phyloP scores from a whole-genome alignment of 30 jellyfish, hydroid and myxozoan genomes.

The Turritopsis dohrnii region DNA sequence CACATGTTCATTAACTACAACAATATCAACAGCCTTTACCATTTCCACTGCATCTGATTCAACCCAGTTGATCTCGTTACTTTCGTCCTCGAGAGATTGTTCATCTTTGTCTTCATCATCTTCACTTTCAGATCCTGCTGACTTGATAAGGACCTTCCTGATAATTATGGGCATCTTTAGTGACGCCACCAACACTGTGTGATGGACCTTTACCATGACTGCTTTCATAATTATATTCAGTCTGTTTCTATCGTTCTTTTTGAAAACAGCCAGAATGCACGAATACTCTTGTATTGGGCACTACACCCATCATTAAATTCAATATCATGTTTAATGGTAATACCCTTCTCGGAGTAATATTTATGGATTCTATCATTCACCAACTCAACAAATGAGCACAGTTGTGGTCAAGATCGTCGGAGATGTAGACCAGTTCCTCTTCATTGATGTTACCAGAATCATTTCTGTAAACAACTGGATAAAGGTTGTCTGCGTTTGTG shows the following conservation, averaged over 20 bases:
- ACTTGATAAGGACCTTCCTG: too few relatives aligned
- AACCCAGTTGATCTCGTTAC: too few relatives aligned
- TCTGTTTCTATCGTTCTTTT: conserved; percentile 34
- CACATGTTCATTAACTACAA: too few relatives aligned
- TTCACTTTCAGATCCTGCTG: too few relatives aligned
- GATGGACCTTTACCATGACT: conserved; percentile 49
- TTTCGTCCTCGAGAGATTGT: too few relatives aligned
- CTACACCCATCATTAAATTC: too few relatives aligned
- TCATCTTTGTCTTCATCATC: too few relatives aligned
- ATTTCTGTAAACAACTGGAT: conserved; percentile 30
- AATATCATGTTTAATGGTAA: conserved; percentile 21
- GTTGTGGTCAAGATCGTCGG: conserved; percentile 49
- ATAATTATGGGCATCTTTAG: too few relatives aligned
- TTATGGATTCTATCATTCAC: conserved; percentile 36
- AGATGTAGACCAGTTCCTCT: conserved; percentile 49
- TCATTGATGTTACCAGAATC: conserved; percentile 35
- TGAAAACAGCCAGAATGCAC: conserved; percentile 48
- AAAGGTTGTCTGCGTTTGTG: conserved; percentile 55
- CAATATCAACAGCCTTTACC: too few relatives aligned
- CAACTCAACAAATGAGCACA: conserved; percentile 49
- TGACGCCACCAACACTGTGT: conserved; percentile 48
- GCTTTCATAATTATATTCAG: conserved; percentile 33
- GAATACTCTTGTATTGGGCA: conserved; percentile 43
- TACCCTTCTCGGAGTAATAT: too few relatives aligned
- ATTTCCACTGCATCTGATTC: too few relatives aligned